Evolutionary conservation across 2,113 vertebrate genomes (phyloP).

Genomic region (Semicossyphus pulcher): DNA sequence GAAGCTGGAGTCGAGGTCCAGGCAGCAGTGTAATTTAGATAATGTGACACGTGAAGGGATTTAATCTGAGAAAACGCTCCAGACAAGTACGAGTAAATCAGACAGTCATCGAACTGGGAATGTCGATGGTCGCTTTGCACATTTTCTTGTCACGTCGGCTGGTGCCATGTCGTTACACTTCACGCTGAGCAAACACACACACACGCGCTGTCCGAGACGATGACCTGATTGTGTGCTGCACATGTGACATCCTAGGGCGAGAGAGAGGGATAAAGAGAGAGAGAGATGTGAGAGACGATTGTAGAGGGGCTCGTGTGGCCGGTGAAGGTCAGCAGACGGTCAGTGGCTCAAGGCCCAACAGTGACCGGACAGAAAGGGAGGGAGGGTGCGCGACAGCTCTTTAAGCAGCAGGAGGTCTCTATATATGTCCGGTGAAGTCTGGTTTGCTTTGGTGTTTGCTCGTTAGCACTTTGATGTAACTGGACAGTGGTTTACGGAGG

Average conservation of each 20-base stretch:
- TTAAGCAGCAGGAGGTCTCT: not conserved
- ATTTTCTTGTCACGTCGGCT: slow-evolving; percentile 23
- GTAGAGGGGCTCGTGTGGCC: not conserved
- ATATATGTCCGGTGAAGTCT: not conserved
- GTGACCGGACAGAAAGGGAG: not conserved
- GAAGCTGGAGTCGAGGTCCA: not conserved
- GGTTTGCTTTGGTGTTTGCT: not conserved
- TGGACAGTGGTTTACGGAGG: not conserved
- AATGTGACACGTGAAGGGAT: not conserved
- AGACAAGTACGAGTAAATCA: not conserved
- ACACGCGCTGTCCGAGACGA: not conserved
- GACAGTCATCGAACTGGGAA: not conserved
- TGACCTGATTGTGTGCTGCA: slow-evolving; percentile 38
- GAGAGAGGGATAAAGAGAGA: not conserved
- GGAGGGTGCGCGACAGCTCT: slow-evolving; percentile 1
- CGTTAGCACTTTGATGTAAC: not conserved
- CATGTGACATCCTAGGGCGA: slow-evolving; percentile 35
- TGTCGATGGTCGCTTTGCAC: not conserved
- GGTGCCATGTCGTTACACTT: slow-evolving; percentile 18
- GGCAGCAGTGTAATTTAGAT: slow-evolving; percentile 32
- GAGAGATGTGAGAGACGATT: slow-evolving; percentile 11
- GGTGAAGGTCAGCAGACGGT: slow-evolving; percentile 68
- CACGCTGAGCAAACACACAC: slow-evolving; percentile 1
- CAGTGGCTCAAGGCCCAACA: slow-evolving; percentile 18
- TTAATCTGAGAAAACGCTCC: slow-evolving; percentile 4